A percentile compares a stretch with the other conserved stretches of the same genome.
Evolutionary conservation across 2,797 vertebrate species (phyloP).

Genomic region (Enoplosus armatus): DNA sequence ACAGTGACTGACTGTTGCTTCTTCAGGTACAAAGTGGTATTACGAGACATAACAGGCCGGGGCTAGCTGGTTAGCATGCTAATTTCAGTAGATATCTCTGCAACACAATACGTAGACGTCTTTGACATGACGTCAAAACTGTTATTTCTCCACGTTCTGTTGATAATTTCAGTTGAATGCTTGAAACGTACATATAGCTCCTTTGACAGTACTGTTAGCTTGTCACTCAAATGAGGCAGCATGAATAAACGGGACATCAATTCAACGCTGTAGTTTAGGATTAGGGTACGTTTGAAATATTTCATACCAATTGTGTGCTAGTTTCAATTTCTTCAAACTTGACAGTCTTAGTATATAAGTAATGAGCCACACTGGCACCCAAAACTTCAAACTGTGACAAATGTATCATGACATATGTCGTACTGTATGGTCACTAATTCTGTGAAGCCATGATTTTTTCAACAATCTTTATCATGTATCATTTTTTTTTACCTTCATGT

Average conservation of each 20-base stretch:
- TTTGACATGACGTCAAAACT: no score
- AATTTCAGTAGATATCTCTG: no score
- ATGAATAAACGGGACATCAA: not conserved
- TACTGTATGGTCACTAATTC: not conserved
- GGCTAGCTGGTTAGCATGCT: no score
- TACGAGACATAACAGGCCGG: no score
- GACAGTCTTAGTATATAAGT: not conserved
- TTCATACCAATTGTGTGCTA: not conserved
- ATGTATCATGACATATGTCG: conserved; percentile 1
- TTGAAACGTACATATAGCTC: no score
- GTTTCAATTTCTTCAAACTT: not conserved
- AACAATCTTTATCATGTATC: no score
- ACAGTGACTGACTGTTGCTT: no score
- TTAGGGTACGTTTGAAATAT: not conserved
- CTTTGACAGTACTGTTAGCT: not conserved
- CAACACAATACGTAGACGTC: no score
- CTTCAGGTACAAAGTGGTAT: no score
- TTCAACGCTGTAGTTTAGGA: not conserved
- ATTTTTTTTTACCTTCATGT: conserved; percentile 2
- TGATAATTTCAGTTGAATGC: no score
- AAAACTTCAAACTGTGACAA: not conserved
- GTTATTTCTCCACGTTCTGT: no score
- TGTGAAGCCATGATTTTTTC: conserved; percentile 6
- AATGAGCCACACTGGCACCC: not conserved
- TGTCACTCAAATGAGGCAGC: not conserved